phyloP scores from a whole-genome alignment of 1,140 invertebrate genomes.

The Venustaconcha ellipsiformis region DNA sequence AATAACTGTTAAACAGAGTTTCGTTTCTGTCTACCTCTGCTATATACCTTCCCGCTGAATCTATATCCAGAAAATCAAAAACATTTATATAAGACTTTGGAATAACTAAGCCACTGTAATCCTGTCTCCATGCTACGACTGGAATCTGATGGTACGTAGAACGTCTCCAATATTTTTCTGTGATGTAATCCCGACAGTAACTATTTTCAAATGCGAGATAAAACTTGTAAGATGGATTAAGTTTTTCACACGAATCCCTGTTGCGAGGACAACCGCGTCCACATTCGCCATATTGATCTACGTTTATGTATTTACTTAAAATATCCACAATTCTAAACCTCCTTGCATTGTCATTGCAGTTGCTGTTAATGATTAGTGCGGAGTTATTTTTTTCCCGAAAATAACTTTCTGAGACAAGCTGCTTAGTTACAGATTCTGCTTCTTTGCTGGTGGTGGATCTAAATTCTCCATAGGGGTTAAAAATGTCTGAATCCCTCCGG shows the following conservation, averaged over 20 bases:
- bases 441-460: too few species aligned
- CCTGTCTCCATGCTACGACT: conserved; percentile 2
- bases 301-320: background rate
- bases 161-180: conserved; percentile 4
- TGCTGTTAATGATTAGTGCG: too few species aligned
- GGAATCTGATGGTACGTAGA: background rate
- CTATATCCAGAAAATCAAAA: background rate
- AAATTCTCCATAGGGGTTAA: too few species aligned
- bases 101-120: background rate
- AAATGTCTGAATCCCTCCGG: too few species aligned
- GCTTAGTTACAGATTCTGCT: too few species aligned
- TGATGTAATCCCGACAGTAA: conserved; percentile 2
- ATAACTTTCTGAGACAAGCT: too few species aligned
- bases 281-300: conserved; percentile 1
- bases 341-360: too few species aligned
- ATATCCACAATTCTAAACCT: too few species aligned
- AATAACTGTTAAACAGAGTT: background rate
- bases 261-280: background rate
- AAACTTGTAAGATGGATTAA: background rate
- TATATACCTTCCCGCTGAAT: background rate
- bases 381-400: too few species aligned
- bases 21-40: background rate
- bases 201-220: conserved; percentile 7
- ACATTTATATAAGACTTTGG: conserved; percentile 2
- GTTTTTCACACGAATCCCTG: background rate